Evolutionary conservation across 2,888 invertebrate species (phyloP), one percentile per base, ranked within the genome.

Genomic region (Torymus auratus): DNA sequence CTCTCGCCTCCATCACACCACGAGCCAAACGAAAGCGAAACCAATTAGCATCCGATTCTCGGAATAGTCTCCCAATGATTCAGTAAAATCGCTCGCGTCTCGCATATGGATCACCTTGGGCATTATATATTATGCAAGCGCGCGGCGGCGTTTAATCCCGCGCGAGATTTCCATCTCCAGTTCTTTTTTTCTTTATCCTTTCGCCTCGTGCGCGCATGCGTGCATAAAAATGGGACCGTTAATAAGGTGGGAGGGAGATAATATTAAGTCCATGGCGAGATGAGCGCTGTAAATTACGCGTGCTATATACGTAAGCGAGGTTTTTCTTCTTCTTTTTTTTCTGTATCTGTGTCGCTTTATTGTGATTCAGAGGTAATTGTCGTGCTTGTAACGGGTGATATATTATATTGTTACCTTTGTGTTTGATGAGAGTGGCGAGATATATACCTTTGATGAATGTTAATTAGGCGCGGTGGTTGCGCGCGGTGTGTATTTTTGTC

Each of bases 61-160:
- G 41, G 41, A 41, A 41, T 41, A 41, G 41, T 7, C 41, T 7
- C 41, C 41, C 5, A 14, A 14, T 73, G 56, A 65, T 73, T 65
- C 65, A 55, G 53, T 56, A 72, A 28, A 62, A 13, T 13, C 15
- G 15, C 50, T 23, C 1, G 41, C 20, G 28, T 60, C 58, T 41
- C 7, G 7, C 7, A 41, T 41, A 41, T 41, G 41, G 41, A 41
- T 41, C 15, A 52, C 73, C 73, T 65, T 73, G 73, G 41, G 28
- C 41, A 73, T 73, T 73, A 55, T n/a, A n/a, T n/a, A n/a, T 65
- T 20, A 20, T 65, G 56, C 65, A 64, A 73, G 17, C 15, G n/a
- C 13, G 5, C 7, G 7, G 41, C 41, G 14, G 41, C 41, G 14
- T n/a, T 73, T 50, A 56, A 65, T 64, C 64, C 11, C 12, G 50